Conservation (phyloP, 2,888 invertebrate genomes). For the Geotrupes spiniger region DNA sequence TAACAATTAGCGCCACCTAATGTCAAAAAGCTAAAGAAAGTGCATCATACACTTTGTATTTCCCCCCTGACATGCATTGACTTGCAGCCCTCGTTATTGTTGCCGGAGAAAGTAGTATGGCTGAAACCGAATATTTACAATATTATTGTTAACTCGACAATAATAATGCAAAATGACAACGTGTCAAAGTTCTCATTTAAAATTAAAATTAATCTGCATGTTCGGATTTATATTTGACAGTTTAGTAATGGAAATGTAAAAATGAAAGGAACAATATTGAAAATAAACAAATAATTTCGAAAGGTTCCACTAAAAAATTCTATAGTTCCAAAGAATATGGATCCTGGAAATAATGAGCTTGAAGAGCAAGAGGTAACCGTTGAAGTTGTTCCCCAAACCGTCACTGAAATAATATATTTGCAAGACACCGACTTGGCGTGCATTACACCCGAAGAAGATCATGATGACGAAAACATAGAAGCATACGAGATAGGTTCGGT, state of each 20-base stretch:
- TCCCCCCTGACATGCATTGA: too few species aligned
- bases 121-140: neutral
- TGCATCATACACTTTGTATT: too few species aligned
- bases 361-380: slow-evolving; percentile 32
- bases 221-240: neutral
- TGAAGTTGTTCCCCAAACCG: slow-evolving; percentile 33
- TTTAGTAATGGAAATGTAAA: neutral
- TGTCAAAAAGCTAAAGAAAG: too few species aligned
- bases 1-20: too few species aligned
- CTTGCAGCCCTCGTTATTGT: too few species aligned
- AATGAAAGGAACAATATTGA: neutral
- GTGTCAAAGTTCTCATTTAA: neutral
- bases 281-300: too few species aligned
- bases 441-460: slow-evolving; percentile 15
- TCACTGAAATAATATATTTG: slow-evolving; percentile 32
- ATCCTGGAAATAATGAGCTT: slow-evolving; percentile 16
- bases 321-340: slow-evolving; percentile 9
- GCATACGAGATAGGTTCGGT: slow-evolving; percentile 32
- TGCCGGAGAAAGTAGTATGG: too few species aligned
- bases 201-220: neutral
- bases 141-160: neutral
- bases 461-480: slow-evolving; percentile 18
- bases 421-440: slow-evolving; percentile 17
- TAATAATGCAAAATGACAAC: neutral
- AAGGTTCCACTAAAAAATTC: too few species aligned